These are phyloP conservation scores for Dermatemys mawii DNA, from an alignment of 2,113 vertebrate species.

Conservation along the genomic window DNA sequence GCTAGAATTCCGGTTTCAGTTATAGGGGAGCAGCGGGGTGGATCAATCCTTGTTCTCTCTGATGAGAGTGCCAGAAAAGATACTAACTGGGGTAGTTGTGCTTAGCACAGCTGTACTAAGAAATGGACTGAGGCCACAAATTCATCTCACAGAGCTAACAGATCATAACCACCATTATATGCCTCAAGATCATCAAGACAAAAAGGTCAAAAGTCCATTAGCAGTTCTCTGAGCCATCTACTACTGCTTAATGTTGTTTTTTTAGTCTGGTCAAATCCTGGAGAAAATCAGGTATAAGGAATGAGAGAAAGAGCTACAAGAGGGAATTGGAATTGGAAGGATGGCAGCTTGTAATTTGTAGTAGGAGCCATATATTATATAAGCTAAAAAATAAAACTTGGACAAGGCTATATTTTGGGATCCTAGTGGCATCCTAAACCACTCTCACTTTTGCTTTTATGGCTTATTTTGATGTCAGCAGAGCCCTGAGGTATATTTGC, in stretches of 20 bases:
- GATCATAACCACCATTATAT: background rate
- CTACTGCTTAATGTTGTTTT: background rate
- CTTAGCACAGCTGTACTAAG: background rate
- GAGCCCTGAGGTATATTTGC: slow-evolving; percentile 27
- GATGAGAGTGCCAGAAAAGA: background rate
- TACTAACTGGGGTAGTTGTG: background rate
- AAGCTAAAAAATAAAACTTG: slow-evolving; percentile 55
- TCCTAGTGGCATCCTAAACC: slow-evolving; percentile 50
- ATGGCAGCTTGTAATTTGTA: slow-evolving; percentile 35
- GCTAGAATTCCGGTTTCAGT: background rate
- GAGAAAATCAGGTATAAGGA: background rate
- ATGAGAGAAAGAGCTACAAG: slow-evolving; percentile 15
- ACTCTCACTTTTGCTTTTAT: slow-evolving; percentile 50
- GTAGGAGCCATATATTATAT: slow-evolving; percentile 22
- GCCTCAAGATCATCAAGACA: background rate
- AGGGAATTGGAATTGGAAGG: background rate
- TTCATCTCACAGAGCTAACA: background rate
- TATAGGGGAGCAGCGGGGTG: background rate
- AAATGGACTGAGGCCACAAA: background rate
- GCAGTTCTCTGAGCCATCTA: background rate
- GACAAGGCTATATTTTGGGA: slow-evolving; percentile 50
- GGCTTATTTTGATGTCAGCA: slow-evolving; percentile 54
- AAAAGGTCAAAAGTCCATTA: background rate
- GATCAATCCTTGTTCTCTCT: background rate
- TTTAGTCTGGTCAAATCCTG: background rate